Evolutionary conservation across 1,140 invertebrate genomes (phyloP).

Genomic region (Drosophila obscura): DNA sequence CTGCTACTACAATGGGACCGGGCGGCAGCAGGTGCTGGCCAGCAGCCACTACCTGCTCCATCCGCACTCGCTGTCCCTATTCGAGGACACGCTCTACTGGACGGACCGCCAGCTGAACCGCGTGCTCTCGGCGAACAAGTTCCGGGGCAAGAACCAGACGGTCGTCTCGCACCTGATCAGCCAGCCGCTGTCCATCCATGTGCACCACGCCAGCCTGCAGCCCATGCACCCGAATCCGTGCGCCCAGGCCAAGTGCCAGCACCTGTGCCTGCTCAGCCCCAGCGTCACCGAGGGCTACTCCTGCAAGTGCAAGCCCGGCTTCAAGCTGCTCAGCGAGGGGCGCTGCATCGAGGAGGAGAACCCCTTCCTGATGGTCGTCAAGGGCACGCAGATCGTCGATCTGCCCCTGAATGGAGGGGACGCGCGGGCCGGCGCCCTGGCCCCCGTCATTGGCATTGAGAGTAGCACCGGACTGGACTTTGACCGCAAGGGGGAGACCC

Average conservation of each 20-base stretch:
- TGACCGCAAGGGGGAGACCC: conserved; percentile 91
- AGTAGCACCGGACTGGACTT: conserved; percentile 96
- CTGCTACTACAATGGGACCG: conserved; percentile 97
- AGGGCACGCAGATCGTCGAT: conserved; percentile 94
- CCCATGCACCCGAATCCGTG: conserved; percentile 94
- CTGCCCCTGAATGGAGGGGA: conserved; percentile 90
- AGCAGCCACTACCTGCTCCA: conserved; percentile 96
- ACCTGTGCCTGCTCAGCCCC: conserved; percentile 95
- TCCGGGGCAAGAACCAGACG: conserved; percentile 94
- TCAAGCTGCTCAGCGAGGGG: conserved; percentile 87
- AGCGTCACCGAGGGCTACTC: conserved; percentile 88
- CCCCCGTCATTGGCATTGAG: conserved; percentile 95
- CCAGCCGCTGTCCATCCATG: conserved; percentile 96
- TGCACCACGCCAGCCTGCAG: conserved; percentile 96
- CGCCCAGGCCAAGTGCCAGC: conserved; percentile 90
- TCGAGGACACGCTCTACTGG: conserved; percentile 98
- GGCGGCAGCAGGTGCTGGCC: conserved; percentile 93
- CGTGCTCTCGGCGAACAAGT: conserved; percentile 95
- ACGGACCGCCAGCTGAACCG: conserved; percentile 96
- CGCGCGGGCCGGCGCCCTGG: conserved; percentile 90
- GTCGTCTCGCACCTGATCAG: conserved; percentile 97
- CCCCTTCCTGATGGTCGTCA: conserved; percentile 95
- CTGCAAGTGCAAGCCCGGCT: conserved; percentile 97
- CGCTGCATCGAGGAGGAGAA: conserved; percentile 93
- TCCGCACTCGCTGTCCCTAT: conserved; percentile 97